phyloP scores from a whole-genome alignment of 2,113 vertebrate genomes.

The Zapus hudsonius region DNA sequence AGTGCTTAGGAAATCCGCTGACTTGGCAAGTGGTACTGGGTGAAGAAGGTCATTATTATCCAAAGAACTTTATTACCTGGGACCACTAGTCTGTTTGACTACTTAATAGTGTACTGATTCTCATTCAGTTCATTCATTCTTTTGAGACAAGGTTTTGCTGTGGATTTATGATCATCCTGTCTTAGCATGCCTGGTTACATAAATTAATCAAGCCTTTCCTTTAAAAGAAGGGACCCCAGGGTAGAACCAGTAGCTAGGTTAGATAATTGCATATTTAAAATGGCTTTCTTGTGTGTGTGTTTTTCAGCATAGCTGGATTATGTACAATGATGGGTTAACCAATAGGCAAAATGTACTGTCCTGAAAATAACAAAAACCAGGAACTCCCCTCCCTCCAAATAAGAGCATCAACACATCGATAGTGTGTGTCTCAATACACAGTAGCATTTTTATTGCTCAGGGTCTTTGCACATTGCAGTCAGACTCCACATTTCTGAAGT shows the following conservation, averaged over 20 bases:
- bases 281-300: background rate
- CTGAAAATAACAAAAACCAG: background rate
- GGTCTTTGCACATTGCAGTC: background rate
- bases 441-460: conserved; percentile 12
- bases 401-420: background rate
- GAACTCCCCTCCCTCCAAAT: too few relatives aligned
- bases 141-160: background rate
- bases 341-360: background rate
- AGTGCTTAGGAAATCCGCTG: conserved; percentile 27
- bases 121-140: background rate
- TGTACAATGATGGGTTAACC: background rate
- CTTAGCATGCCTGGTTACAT: background rate
- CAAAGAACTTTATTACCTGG: conserved; percentile 13
- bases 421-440: background rate
- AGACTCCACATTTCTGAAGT: background rate
- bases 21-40: background rate
- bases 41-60: conserved; percentile 2
- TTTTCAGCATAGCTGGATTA: background rate
- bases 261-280: background rate
- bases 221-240: background rate
- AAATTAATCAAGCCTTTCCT: background rate
- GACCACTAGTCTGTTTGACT: background rate
- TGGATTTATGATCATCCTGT: too few relatives aligned
- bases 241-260: background rate
- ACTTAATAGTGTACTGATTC: background rate